Conservation (phyloP, 2,113 vertebrate genomes). For the Hippocampus zosterae region DNA sequence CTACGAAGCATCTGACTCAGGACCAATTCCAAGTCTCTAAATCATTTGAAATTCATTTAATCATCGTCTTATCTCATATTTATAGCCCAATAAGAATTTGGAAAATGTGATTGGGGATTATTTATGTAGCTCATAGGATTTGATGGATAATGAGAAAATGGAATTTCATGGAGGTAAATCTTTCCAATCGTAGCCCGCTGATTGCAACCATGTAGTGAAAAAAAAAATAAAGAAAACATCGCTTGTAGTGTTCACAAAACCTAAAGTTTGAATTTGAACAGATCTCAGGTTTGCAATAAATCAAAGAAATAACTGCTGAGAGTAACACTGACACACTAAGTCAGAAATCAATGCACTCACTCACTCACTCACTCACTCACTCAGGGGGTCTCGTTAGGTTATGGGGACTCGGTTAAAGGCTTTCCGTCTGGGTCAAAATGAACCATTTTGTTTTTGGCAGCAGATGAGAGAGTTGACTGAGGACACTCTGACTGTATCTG, state of each 20-base stretch:
- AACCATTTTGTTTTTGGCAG: slow-evolving; percentile 49
- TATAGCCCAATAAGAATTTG: neutral
- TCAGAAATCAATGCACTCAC: too few species aligned
- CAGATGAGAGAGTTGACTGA: slow-evolving; percentile 54
- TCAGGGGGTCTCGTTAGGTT: neutral
- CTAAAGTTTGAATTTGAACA: too few species aligned
- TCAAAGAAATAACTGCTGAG: too few species aligned
- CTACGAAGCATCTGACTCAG: neutral
- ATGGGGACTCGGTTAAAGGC: slow-evolving; percentile 63
- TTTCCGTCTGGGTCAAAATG: slow-evolving; percentile 37
- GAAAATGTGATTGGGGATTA: neutral
- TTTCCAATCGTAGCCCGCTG: too few species aligned
- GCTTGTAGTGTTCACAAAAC: too few species aligned
- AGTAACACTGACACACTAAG: too few species aligned
- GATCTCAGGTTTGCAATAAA: too few species aligned
- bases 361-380: neutral
- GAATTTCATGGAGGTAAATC: too few species aligned
- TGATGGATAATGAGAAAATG: too few species aligned
- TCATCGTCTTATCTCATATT: neutral
- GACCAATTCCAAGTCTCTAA: neutral
- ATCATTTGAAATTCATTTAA: neutral
- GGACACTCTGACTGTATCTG: slow-evolving; percentile 48
- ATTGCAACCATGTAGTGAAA: too few species aligned
- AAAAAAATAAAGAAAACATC: too few species aligned
- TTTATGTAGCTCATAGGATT: neutral